Evolutionary conservation across 2,113 vertebrate genomes (phyloP), one percentile per base, ranked within the genome.

Genomic region (Cromileptes altivelis): DNA sequence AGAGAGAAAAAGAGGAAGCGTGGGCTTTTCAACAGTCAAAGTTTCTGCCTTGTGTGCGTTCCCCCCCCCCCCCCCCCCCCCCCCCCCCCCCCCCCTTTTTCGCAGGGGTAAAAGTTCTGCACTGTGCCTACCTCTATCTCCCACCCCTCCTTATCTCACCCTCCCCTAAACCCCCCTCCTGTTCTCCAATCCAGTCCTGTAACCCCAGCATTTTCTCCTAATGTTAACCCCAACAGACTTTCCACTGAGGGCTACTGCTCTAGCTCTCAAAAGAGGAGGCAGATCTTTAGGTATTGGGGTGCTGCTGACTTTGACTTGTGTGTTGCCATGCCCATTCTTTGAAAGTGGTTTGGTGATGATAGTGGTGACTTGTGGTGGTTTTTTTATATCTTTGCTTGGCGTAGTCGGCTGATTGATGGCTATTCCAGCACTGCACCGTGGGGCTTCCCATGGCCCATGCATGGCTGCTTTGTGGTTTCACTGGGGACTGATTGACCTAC

Each of bases 171-270:
- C 78, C 76, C 40, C 33, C 77, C 47, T 78, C 45, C 77, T 86
- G n/a, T 90, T 89, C 83, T 91, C 76, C 82, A 85, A 57, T 89
- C 67, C 91, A 89, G 74, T 86, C 72, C 89, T 93, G 92, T 96
- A 96, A 96, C 94, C 80, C 70, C 71, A 88, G 90, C 91, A 18
- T 94, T 95, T 95, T 96, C 95, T 94, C 96, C 94, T 95, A 96
- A 87, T 96, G 94, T 96, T 95, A 97, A 94, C 91, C 90, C 92
- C 95, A 94, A 95, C 97, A 98, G 96, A 97, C 94, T 97, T 96
- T 96, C 96, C 96, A 97, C 96, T 96, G 96, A 97, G 93, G 96
- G 96, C 96, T 98, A 97, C 97, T 96, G 96, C 95, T 97, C 96
- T 96, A 96, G 96, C 94, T 97, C 97, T 95, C 97, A 97, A 96